Base-by-base conservation (phyloP, 1,140 invertebrate genomes). In the Phymorhynchus buccinoides region DNA sequence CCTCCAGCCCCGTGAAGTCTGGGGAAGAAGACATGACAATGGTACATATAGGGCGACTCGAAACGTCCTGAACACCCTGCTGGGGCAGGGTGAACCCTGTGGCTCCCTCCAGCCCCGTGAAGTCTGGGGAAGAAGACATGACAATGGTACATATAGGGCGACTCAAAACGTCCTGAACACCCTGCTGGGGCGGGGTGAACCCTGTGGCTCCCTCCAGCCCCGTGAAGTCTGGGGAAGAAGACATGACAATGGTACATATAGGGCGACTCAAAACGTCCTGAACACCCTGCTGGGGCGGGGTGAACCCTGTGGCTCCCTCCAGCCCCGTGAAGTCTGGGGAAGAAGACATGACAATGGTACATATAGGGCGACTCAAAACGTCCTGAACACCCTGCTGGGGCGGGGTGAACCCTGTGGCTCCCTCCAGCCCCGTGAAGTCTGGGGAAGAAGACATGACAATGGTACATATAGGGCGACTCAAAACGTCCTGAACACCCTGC, bases 271-370 rank as follows among this genome's bases (percentile, higher is more conserved):
- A 89, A 80, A 91, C 90, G 0, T 86, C 79, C 86, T 90, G 89
- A 32, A 89, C 90, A n/a, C n/a, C n/a, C n/a, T n/a, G n/a, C 86
- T 90, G 89, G 37, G 89, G 89, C 12, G 87, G 82, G 1, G 90
- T 85, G 42, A 87, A 89, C 16, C 91, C 91, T 77, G 86, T 86
- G 14, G 91, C 92, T 52, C 92, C 90, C 83, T 89, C 88, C 56
- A 89, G 48, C 48, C 80, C 86, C 22, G 86, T 78, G 37, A 84
- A 85, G 85, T 86, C 87, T 87, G 83, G 27, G 12, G 77, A 56
- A 22, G 42, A 30, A 78, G 37, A 37, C 1, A 77, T 75, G 56
- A 83, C 68, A 22, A 62, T 39, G 35, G 77, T 14, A 18, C 3
- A 66, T 52, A 4, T 30, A 18, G 56, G 56, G 56, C 56, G 22